Evolutionary conservation across 2,113 vertebrate genomes (phyloP), one percentile per base, ranked within the genome.

Genomic region (Petrocephalus microphthalmus): DNA sequence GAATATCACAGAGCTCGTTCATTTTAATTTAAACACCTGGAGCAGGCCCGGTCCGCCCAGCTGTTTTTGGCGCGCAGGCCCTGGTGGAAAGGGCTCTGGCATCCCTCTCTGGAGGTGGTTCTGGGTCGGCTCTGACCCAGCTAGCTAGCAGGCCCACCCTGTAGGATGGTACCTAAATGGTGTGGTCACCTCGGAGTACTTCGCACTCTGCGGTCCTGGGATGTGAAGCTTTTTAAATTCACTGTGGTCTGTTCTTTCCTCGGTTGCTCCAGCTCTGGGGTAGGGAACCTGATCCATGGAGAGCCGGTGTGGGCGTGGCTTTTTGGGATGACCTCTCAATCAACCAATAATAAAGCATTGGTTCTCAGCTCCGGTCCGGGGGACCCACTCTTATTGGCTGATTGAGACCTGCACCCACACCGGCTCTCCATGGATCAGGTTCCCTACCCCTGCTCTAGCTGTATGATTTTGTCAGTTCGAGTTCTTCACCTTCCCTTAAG

Each of bases 181-280:
- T 90, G 60, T 29, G 7, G 85, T 87, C 88, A 90, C 89, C 89
- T 88, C 90, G 85, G 81, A 92, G 93, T 93, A 94, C 90, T 89
- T 93, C 89, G 85, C 91, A 91, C 94, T 78, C 91, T 93, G 92
- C 91, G 93, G 93, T 95, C 91, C 90, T 71, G 71, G 92, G 91
- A 92, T 93, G 90, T 47, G 81, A 13, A 49, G 45, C 8, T 22
- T 49, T 83, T 49, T 47, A 20, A 83, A n/a, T 11, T n/a, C 45
- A 25, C 20, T n/a, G 81, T 22, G 81, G 19, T 47, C 7, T 13
- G 33, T 83, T 22, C 20, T n/a, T 17, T n/a, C 81, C 33, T 37
- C 6, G 6, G 33, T 42, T 78, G 71, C n/a, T n/a, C n/a, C n/a
- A n/a, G n/a, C n/a, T n/a, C n/a, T n/a, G n/a, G n/a, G n/a, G n/a